Conservation (phyloP, 1,140 invertebrate genomes). For the Polyergus mexicanus region DNA sequence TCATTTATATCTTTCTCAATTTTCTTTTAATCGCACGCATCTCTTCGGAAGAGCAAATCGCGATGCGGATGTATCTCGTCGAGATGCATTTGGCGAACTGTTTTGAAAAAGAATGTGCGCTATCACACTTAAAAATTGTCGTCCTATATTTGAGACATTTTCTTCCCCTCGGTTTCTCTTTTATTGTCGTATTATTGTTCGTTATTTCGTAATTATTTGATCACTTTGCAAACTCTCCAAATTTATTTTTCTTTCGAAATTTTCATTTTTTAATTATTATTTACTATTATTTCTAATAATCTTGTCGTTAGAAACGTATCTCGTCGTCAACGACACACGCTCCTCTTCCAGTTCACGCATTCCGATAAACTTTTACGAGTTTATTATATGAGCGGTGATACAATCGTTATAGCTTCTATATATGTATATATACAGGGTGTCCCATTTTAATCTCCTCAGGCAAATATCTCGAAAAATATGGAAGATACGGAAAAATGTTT, state of each 20-base stretch:
- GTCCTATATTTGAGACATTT: conserved; percentile 28
- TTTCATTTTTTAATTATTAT: not conserved
- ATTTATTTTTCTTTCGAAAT: not conserved
- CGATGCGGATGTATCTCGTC: conserved; percentile 1
- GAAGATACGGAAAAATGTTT: too few species aligned
- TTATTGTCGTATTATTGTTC: conserved; percentile 75
- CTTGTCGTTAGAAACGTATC: conserved; percentile 1
- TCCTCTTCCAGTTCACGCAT: not conserved
- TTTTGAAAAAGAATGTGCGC: not conserved
- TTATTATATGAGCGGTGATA: not conserved
- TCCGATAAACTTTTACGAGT: conserved; percentile 8
- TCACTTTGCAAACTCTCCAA: not conserved
- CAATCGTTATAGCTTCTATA: not conserved
- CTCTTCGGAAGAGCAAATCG: conserved; percentile 24
- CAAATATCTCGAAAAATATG: too few species aligned
- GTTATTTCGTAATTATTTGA: not conserved
- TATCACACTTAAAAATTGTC: conserved; percentile 22
- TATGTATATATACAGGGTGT: not conserved
- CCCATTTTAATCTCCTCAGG: too few species aligned
- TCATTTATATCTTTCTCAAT: conserved; percentile 44
- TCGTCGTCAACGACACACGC: not conserved
- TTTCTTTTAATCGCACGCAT: conserved; percentile 37
- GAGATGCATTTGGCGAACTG: conserved; percentile 6
- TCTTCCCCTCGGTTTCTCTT: conserved; percentile 26
- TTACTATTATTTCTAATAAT: conserved; percentile 18